Conservation (phyloP, 2,113 vertebrate species). For the Hyaena hyaena region DNA sequence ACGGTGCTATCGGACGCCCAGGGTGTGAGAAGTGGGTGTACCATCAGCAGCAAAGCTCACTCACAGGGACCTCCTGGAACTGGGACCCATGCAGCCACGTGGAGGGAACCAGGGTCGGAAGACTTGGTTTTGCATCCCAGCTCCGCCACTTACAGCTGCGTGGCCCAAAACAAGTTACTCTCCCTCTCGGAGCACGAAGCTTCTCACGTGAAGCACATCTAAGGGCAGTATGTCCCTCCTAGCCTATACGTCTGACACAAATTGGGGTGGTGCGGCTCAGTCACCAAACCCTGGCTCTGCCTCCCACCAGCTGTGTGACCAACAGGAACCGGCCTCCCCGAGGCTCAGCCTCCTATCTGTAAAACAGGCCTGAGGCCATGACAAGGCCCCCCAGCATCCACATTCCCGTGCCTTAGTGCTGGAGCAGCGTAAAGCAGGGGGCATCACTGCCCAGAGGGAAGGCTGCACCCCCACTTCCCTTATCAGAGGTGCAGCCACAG, state of each 20-base stretch:
- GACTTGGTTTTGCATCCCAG: not conserved
- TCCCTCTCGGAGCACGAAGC: not conserved
- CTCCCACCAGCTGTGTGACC: not conserved
- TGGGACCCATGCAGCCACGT: not conserved
- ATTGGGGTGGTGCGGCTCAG: not conserved
- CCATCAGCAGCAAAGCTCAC: not conserved
- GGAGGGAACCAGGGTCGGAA: not conserved
- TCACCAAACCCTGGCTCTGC: not conserved
- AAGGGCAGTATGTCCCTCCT: not conserved
- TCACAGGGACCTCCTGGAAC: not conserved
- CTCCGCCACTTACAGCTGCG: no score
- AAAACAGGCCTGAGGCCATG: not conserved
- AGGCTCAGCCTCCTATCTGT: not conserved
- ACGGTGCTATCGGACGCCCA: no score
- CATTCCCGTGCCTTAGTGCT: not conserved
- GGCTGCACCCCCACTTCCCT: not conserved
- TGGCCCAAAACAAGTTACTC: not conserved
- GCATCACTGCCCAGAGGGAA: accelerated
- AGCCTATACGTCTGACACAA: not conserved
- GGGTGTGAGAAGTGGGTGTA: no score
- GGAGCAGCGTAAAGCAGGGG: not conserved
- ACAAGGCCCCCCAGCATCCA: not conserved
- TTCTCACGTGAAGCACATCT: not conserved
- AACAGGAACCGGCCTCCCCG: not conserved
- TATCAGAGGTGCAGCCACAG: not conserved